These are phyloP conservation scores for Tragelaphus eurycerus DNA, from an alignment of 2,797 vertebrate species.

Conservation along the genomic window DNA sequence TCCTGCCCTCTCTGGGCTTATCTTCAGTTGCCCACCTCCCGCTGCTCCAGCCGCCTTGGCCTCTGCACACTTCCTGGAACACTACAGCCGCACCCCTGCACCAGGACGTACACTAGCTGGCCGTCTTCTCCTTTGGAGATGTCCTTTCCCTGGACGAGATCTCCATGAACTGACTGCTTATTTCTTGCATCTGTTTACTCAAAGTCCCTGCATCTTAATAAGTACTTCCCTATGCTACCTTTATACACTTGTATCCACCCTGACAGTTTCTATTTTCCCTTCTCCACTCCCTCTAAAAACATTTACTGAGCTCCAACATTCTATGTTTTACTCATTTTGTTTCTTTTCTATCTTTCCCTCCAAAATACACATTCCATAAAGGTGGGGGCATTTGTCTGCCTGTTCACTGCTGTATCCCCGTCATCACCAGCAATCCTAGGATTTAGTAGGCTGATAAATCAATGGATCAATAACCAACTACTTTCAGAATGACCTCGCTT, in stretches of 20 bases:
- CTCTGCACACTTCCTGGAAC: background rate
- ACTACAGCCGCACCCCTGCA: background rate
- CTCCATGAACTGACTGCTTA: background rate
- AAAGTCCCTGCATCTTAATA: background rate
- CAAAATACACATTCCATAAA: background rate
- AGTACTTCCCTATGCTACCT: background rate
- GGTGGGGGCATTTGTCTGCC: background rate
- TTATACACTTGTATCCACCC: background rate
- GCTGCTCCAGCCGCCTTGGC: background rate
- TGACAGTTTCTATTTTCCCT: too few species aligned
- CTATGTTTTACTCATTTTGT: background rate
- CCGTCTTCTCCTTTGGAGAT: background rate
- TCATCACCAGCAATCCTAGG: background rate
- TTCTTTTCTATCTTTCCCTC: background rate
- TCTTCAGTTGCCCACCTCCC: background rate
- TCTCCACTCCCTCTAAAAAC: background rate
- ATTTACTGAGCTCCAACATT: background rate
- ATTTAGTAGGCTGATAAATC: background rate
- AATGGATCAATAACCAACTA: background rate
- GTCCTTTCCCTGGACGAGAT: background rate
- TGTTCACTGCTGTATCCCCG: background rate
- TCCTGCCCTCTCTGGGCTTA: background rate
- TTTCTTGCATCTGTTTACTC: background rate
- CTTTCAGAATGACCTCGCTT: background rate
- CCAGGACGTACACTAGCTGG: background rate